Evolutionary conservation across 2,113 vertebrate genomes (phyloP), one percentile per base, ranked within the genome.

Genomic region (Capreolus pygargus): DNA sequence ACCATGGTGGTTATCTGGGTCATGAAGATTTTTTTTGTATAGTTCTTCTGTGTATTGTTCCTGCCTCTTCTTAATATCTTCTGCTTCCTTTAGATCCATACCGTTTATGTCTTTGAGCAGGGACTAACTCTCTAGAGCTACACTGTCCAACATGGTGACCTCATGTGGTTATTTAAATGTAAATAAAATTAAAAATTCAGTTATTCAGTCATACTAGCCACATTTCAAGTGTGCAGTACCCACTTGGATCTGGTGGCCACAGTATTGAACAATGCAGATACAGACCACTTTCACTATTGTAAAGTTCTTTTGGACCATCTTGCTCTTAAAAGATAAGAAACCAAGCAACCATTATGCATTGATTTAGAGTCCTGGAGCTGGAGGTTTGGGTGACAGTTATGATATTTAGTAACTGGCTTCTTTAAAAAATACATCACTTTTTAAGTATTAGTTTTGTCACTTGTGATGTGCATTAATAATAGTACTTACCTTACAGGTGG

Each of bases 361-460:
- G 76, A 54, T 33, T 83, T 82, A 64, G 55, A 81, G 9, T 60
- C 39, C 45, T 74, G 39, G 28, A 4, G 11, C 92, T 88, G 3
- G 36, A 97, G 17, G 33, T 50, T 92, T 94, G 61, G 57, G 54
- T 86, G 78, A 61, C 39, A 91, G 19, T 67, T 87, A 33, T 52
- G 55, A 88, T 39, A 36, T 92, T 85, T 79, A 84, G 43, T 92
- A 86, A 87, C 85, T 84, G 61, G 17, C 5, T 58, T 33, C 74
- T 54, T 82, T 91, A 76, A 76, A 76, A 89, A 82, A 87, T 91
- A 50, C 12, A 91, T 93, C 64, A 50, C 36, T 82, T 93, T 90
- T 23, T 84, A 88, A 92, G 43, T 95, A 52, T 82, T 78, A 27
- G 43, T 87, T 96, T 96, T 90, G 43, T 74, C 36, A 90, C 83